Conservation (phyloP, 2,888 invertebrate species). For the Corbicula japonica region DNA sequence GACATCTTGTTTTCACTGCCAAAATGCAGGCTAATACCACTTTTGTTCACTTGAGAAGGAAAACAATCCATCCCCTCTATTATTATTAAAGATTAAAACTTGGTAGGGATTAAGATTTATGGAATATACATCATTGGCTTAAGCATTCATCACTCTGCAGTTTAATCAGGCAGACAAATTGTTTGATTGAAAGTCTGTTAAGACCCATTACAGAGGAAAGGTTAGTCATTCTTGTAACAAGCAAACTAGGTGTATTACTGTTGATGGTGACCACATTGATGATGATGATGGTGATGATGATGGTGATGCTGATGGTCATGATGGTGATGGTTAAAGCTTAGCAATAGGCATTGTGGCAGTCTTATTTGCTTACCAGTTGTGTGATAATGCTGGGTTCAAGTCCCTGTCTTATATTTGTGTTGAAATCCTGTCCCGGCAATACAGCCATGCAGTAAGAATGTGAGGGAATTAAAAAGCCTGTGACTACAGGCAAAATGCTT, state of each 20-base stretch:
- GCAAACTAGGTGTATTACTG: constrained; percentile 1
- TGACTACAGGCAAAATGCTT: too few species aligned
- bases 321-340: too few species aligned
- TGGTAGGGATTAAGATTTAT: constrained; percentile 35
- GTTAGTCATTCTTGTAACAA: too few species aligned
- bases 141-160: constrained; percentile 23
- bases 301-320: background rate
- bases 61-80: constrained; percentile 52
- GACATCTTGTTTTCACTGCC: constrained; percentile 44
- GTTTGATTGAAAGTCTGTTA: too few species aligned
- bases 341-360: too few species aligned
- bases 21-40: constrained; percentile 42
- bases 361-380: too few species aligned
- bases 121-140: constrained; percentile 40
- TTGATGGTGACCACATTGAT: background rate
- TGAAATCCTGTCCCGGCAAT: too few species aligned
- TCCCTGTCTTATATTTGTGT: too few species aligned
- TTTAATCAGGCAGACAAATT: constrained; percentile 26
- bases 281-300: background rate
- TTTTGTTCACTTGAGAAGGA: constrained; percentile 40
- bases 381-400: too few species aligned
- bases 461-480: too few species aligned
- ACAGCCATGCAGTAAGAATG: too few species aligned
- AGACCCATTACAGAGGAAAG: too few species aligned
- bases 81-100: constrained; percentile 47